Evolutionary conservation across 1,140 invertebrate species (phyloP).

Genomic region (Lamellibrachia luymesi): DNA sequence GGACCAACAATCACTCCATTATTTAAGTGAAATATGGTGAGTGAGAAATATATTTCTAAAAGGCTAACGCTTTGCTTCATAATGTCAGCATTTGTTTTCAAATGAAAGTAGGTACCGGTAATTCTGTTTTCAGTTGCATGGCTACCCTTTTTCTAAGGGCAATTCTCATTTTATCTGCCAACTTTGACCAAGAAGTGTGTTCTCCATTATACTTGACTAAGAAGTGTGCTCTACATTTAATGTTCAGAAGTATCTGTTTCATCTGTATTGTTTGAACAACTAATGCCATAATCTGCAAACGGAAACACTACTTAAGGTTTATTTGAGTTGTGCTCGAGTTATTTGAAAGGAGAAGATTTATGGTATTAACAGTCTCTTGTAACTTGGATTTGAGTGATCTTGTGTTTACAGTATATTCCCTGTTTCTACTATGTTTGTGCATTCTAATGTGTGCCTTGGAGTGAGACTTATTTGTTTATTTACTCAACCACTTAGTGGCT

Average conservation of each 20-base stretch:
- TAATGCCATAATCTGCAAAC: neutral
- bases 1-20: no score
- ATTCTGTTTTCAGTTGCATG: no score
- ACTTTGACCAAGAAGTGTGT: no score
- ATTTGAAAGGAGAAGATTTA: neutral
- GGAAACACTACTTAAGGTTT: neutral
- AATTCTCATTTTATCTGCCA: no score
- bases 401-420: neutral
- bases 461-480: neutral
- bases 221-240: neutral
- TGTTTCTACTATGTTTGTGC: neutral
- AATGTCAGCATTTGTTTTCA: no score
- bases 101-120: no score
- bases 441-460: neutral
- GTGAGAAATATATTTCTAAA: no score
- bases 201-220: neutral
- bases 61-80: no score
- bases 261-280: neutral
- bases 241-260: neutral
- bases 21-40: no score
- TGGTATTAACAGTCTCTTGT: neutral
- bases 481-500: neutral
- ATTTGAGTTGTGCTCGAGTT: neutral
- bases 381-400: neutral
- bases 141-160: no score